Evolutionary conservation across 1,140 invertebrate species (phyloP), one percentile per base, ranked within the genome.

Genomic region (Neodiprion fabricii): DNA sequence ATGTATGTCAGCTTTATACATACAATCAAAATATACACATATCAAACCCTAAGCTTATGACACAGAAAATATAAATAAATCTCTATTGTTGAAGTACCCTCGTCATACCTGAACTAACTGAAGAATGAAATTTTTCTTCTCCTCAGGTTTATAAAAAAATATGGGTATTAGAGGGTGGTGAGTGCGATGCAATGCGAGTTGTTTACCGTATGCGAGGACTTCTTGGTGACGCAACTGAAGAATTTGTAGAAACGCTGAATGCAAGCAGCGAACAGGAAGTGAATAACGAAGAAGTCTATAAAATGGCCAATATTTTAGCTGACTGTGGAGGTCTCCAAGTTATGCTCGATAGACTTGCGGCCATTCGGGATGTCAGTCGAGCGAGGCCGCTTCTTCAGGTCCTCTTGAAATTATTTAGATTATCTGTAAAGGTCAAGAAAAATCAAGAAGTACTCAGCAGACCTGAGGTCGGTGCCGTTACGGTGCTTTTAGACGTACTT

Each of bases 191-290:
- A 0, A 99, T 99, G 98, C 91, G 97, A n/a, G 95, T 99, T 9
- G 94, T 99, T n/a, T 99, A 99, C 87, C 92, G 98, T 69, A 99
- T 99, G 97, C 91, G 98, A 77, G 98, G 98, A 5, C 87, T 99
- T 28, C 91, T 99, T 7, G 98, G 98, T 10, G 98, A 99, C 89
- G 98, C 98, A 1, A 99, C 98, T 0, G 98, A 99, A 85, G 98
- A 99, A 87, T 99, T 99, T 88, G 96, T 99, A 12, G 98, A 99
- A 88, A 97, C 95, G 4, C 88, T 99, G 21, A 96, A 95, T 70
- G 92, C 92, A n/a, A 97, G 95, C 77, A 94, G 94, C 77, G 95
- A 97, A 77, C 95, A 96, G 83, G 93, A 96, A 76, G 94, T 98
- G 0, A 96, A 99, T 84, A 97, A 97, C 79, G 98, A 99, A 85